Evolutionary conservation across 23 tunicate genomes (phyloP), one percentile per base, ranked within the genome.

Genomic region (Halocynthia roretzi): DNA sequence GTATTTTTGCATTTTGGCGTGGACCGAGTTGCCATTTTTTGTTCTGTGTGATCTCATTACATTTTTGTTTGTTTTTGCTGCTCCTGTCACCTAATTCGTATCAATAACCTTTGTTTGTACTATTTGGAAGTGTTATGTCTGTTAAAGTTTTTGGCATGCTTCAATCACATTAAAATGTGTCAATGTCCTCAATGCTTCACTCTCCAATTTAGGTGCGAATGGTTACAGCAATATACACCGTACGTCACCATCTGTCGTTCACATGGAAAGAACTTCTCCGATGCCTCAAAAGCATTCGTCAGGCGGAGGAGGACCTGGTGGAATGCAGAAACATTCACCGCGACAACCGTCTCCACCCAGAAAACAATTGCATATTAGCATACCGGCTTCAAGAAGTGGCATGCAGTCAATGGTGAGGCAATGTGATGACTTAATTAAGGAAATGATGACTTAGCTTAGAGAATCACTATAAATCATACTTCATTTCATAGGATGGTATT

Each of bases 291-390:
- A 74, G 31, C 78, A 74, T 17, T 21, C n/a, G 8, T 14, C n/a
- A 54, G 44, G 44, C 44, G 44, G 44, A 31, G 44, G 44, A 4
- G 44, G 44, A 0, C n/a, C 63, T 22, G 56, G 55, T 22, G 44
- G 64, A 50, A 74, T 54, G 78, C 78, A 74, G 63, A 52, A 65
- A 65, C 70, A 53, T 50, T 74, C 78, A 22, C 78, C 78, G 17
- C 78, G 78, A 21, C 78, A 74, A 54, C 78, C 78, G 6, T 74
- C 78, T 17, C 78, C 78, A 10, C 56, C 78, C 10, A 74, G 78
- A 48, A 74, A 74, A 54, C 50, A 22, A 10, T 48, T 74, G n/a
- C 78, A 74, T 54, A 52, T 74, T 19, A 74, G 78, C 31, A 74
- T 74, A 74, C 78, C 78, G 14, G 78, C 78, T 14, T 74, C 78